Base-by-base conservation (phyloP, 2,113 vertebrate genomes). In the zebrafish (Danio rerio) region DNA sequence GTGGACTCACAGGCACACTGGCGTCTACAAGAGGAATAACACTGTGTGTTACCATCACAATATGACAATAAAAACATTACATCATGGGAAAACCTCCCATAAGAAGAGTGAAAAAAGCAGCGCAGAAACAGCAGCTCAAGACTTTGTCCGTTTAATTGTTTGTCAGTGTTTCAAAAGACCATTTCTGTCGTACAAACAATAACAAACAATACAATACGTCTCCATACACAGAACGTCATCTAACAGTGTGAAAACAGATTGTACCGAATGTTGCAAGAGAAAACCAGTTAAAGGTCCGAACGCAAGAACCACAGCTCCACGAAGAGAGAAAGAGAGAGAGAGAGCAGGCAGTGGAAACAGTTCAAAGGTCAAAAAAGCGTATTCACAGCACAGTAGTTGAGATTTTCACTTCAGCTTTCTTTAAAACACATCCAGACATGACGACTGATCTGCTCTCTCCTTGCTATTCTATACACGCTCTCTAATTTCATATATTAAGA, bases 121-220 rank as follows among this genome's bases (percentile, higher is more conserved):
- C 86, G 89, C 87, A 84, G 83, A 84, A 89, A 89, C 85, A 92
- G 12, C 62, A 84, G 90, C 90, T 91, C 79, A 86, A 89, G 85
- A 91, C 65, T 73, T 91, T 92, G 72, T 88, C 88, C 83, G 79
- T 90, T 93, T 94, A 93, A 92, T 93, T 93, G 88, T 92, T 94
- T 90, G 91, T 90, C 87, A 93, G 92, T 93, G 91, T 88, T 92
- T 91, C 87, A 91, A 92, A 91, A 93, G 90, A 94, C 91, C 88
- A 92, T 87, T 90, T 88, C 81, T 86, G 86, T 71, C 65, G 85
- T 87, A 83, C 88, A 85, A 89, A 88, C 86, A 77, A 85, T 93
- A 92, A 74, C 73, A 76, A 77, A 52, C 49, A 52, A 11, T 11
- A 31, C 31, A 31, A 31, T 31, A 83, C 66, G 53, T 83, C 79